Conservation (phyloP, 2,797 vertebrate species). For the Sebastiscus albofasciatus region DNA sequence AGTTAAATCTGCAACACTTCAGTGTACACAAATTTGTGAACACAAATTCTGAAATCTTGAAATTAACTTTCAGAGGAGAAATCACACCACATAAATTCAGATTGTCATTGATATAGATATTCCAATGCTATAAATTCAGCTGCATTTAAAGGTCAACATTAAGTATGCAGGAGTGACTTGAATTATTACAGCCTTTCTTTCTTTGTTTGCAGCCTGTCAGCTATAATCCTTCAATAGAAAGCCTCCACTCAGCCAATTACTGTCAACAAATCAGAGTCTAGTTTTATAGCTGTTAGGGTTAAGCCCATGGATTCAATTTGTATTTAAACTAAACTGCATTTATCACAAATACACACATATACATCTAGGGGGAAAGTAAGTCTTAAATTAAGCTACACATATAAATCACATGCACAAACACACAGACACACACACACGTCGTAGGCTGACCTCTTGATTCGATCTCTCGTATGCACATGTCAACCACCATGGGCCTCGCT, state of each 20-base stretch:
- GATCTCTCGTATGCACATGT: slow-evolving; percentile 99
- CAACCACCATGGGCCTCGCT: slow-evolving; percentile 98
- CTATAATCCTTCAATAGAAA: not conserved
- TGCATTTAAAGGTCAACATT: not conserved
- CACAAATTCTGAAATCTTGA: not conserved
- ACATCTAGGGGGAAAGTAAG: not conserved
- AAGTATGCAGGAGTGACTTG: not conserved
- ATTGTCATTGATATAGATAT: not conserved
- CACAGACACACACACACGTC: not conserved
- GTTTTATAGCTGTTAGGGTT: not conserved
- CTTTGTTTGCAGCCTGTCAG: not conserved
- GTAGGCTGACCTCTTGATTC: slow-evolving; percentile 91
- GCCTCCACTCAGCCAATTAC: not conserved
- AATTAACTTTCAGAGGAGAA: not conserved
- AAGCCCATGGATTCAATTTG: not conserved
- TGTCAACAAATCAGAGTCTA: not conserved
- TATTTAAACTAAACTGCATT: not conserved
- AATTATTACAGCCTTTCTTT: not conserved
- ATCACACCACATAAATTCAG: not conserved
- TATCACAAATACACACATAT: not conserved
- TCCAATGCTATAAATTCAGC: not conserved
- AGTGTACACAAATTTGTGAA: not conserved
- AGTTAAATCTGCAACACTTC: not conserved
- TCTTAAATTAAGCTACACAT: not conserved
- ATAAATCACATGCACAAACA: not conserved